phyloP scores from a whole-genome alignment of 1,140 invertebrate genomes.

The Hydropsyche tenuis region DNA sequence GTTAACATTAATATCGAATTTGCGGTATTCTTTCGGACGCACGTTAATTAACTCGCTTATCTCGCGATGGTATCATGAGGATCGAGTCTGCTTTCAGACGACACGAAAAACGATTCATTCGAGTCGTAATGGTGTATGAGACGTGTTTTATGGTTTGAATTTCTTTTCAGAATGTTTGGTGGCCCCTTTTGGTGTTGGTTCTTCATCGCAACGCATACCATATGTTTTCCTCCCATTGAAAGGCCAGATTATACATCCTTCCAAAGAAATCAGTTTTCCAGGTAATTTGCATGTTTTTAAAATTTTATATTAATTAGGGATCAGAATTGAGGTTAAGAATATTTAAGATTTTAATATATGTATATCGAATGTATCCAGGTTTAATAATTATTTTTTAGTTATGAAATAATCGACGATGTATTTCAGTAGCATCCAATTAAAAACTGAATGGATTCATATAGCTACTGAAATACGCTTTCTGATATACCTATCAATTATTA shows the following conservation, averaged over 20 bases:
- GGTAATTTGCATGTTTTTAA: conserved; percentile 63
- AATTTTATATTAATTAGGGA: neutral
- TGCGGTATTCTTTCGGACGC: too few relatives aligned
- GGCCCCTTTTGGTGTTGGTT: conserved; percentile 78
- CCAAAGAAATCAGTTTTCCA: conserved; percentile 81
- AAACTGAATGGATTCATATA: too few relatives aligned
- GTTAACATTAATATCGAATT: too few relatives aligned
- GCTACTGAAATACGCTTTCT: too few relatives aligned
- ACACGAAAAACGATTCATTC: too few relatives aligned
- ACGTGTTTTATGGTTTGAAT: neutral
- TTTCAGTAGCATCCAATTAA: too few relatives aligned
- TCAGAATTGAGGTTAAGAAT: neutral
- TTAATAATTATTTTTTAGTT: neutral
- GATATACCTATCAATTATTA: too few relatives aligned
- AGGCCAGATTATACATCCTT: conserved; percentile 86
- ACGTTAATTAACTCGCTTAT: too few relatives aligned
- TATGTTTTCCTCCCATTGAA: conserved; percentile 84
- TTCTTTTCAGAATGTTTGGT: conserved; percentile 78
- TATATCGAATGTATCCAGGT: neutral
- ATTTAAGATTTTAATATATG: too few relatives aligned
- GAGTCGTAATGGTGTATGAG: neutral
- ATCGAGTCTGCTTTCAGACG: too few relatives aligned
- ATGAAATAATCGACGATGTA: too few relatives aligned
- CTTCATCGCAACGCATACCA: conserved; percentile 79
- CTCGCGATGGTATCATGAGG: too few relatives aligned